Evolutionary conservation across 2,888 invertebrate genomes (phyloP).

Genomic region (Romanomermis culicivorax): DNA sequence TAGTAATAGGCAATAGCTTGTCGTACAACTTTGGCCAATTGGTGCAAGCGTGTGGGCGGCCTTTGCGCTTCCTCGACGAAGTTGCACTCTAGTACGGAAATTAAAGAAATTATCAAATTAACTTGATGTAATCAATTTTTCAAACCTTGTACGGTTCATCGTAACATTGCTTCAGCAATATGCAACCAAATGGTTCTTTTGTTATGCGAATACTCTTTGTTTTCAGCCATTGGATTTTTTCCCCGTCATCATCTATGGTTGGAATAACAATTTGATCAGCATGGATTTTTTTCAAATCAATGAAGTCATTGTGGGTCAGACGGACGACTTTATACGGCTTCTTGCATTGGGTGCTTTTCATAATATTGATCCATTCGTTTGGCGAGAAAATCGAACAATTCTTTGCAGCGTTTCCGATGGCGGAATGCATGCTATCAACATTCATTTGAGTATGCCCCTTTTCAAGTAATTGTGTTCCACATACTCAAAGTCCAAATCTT

Average conservation of each 20-base stretch:
- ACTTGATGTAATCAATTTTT: too few relatives aligned
- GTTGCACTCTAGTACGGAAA: neutral
- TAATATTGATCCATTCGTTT: neutral
- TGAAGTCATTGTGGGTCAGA: too few relatives aligned
- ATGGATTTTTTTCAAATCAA: too few relatives aligned
- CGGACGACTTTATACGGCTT: neutral
- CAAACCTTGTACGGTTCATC: too few relatives aligned
- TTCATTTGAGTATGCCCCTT: neutral
- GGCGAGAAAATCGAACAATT: neutral
- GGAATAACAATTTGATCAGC: too few relatives aligned
- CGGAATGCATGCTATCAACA: neutral
- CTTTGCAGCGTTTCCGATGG: neutral
- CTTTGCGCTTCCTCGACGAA: neutral
- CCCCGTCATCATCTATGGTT: too few relatives aligned
- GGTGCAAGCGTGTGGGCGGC: neutral
- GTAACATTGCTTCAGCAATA: too few relatives aligned
- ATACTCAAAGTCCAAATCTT: neutral
- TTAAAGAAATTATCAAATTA: too few relatives aligned
- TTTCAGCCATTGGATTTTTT: too few relatives aligned
- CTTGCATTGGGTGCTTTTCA: neutral
- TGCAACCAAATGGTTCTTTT: too few relatives aligned
- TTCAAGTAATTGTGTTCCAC: neutral
- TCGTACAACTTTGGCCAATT: neutral
- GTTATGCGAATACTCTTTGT: too few relatives aligned
- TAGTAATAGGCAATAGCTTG: neutral